These are phyloP conservation scores for Amphiura filiformis DNA, from an alignment of 35 echinoderm and acorn worm species.

Conservation along the genomic window DNA sequence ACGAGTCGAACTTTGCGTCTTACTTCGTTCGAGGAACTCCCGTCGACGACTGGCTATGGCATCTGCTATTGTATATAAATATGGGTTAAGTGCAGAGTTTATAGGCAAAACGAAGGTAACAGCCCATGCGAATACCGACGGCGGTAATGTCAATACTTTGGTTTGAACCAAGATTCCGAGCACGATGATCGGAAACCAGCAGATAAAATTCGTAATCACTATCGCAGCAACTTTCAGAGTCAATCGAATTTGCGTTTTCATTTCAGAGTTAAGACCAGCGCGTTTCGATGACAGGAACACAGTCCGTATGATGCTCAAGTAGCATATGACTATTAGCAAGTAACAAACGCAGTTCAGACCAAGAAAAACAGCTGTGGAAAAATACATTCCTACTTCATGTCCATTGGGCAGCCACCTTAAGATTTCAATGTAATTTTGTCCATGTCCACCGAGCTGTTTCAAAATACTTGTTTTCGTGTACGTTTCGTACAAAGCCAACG, in stretches of 20 bases:
- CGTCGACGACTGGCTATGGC: too few species aligned
- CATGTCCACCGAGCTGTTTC: too few species aligned
- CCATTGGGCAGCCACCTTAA: neutral
- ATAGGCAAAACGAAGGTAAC: neutral
- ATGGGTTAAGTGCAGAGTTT: neutral
- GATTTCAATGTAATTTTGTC: neutral
- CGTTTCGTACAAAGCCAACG: neutral
- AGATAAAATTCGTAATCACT: neutral
- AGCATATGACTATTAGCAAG: neutral
- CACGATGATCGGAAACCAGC: neutral
- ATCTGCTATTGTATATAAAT: neutral
- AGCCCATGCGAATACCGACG: neutral
- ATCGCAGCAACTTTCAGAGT: neutral
- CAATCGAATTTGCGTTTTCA: neutral
- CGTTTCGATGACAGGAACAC: neutral
- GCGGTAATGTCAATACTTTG: neutral
- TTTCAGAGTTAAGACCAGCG: neutral
- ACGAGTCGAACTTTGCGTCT: too few species aligned
- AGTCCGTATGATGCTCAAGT: neutral
- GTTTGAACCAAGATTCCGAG: neutral
- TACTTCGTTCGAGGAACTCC: too few species aligned
- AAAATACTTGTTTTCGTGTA: neutral
- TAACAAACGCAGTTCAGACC: neutral
- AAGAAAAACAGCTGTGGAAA: neutral
- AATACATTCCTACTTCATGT: neutral